Evolutionary conservation across 2,888 invertebrate genomes (phyloP).

Genomic region (Loripinus fragilis): DNA sequence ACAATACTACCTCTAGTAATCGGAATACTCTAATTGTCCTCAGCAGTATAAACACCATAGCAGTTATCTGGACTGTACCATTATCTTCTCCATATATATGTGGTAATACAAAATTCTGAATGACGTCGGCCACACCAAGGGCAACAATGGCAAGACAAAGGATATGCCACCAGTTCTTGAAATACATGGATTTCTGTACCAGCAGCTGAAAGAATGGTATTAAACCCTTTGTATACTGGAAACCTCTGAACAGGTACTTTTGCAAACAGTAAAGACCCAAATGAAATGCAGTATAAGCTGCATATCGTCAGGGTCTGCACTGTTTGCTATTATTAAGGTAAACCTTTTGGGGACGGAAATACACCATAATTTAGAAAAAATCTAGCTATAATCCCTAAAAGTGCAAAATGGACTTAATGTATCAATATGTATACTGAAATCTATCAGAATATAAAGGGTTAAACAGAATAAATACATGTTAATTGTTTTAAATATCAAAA

Average conservation of each 20-base stretch:
- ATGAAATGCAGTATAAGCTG: neutral
- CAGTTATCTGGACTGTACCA: slow-evolving; percentile 37
- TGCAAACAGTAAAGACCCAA: neutral
- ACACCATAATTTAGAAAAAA: too few relatives aligned
- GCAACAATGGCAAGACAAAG: slow-evolving; percentile 86
- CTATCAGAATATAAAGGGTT: too few relatives aligned
- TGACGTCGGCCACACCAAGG: slow-evolving; percentile 85
- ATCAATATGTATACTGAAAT: too few relatives aligned
- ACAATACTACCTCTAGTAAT: slow-evolving; percentile 76
- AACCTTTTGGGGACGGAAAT: too few relatives aligned
- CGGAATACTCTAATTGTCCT: slow-evolving; percentile 70
- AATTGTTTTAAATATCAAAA: too few relatives aligned
- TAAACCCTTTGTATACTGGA: too few relatives aligned
- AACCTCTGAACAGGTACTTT: neutral
- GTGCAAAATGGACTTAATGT: too few relatives aligned
- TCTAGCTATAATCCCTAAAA: too few relatives aligned
- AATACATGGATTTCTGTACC: slow-evolving; percentile 81
- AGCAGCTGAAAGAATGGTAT: slow-evolving; percentile 44
- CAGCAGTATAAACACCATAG: slow-evolving; percentile 66
- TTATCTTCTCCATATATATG: slow-evolving; percentile 65
- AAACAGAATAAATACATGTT: too few relatives aligned
- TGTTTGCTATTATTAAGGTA: neutral
- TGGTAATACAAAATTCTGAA: slow-evolving; percentile 71
- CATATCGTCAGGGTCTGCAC: neutral
- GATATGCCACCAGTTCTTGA: slow-evolving; percentile 86